Base-by-base conservation (phyloP, 2,113 vertebrate species). In the Sprattus sprattus region DNA sequence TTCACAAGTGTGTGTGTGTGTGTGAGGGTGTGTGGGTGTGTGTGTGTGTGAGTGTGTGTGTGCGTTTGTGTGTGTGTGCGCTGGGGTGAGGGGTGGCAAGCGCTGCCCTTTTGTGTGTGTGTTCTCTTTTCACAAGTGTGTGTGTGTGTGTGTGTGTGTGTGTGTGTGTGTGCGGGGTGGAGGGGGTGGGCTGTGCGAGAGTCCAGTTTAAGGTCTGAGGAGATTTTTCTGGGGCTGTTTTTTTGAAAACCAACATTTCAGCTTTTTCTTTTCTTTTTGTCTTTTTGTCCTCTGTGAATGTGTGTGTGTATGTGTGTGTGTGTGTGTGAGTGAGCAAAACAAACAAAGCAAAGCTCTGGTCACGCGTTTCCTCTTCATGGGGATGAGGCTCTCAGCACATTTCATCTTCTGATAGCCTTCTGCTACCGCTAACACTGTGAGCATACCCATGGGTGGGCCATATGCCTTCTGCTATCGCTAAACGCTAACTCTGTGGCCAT, bases 101-200 rank as follows among this genome's bases (percentile, higher is more conserved):
- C 39, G 39, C 39, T 39, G 39, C 1, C 39, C 39, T 39, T 89
- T 89, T 81, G 80, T 89, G 92, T 83, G 91, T 92, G 47, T n/a
- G 28, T 54, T 39, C 1, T 39, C 39, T 39, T 39, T 39, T 39
- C 39, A 39, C 39, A 2, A 1, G 20, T 67, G 7, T 67, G n/a
- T 28, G 9, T 28, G n/a, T 32, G 25, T 71, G 10, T 71, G 64
- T n/a, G 45, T 64, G 22, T 71, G 9, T 71, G 64, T 71, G 8
- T 28, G n/a, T 71, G 25, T 71, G 10, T 71, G 64, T n/a, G 15
- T n/a, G 22, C 22, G 20, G 22, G 57, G 18, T 20, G 22, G 20
- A 7, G 57, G 18, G 57, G 11, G 52, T 13, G 52, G 54, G 39
- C 2, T 39, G 39, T 57, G 57, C 4, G 20, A n/a, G 18, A 18